Percentiles rank a stretch among this genome's conserved stretches.
Evolutionary conservation across 2,113 vertebrate genomes (phyloP).

Genomic region (Hippocampus abdominalis): DNA sequence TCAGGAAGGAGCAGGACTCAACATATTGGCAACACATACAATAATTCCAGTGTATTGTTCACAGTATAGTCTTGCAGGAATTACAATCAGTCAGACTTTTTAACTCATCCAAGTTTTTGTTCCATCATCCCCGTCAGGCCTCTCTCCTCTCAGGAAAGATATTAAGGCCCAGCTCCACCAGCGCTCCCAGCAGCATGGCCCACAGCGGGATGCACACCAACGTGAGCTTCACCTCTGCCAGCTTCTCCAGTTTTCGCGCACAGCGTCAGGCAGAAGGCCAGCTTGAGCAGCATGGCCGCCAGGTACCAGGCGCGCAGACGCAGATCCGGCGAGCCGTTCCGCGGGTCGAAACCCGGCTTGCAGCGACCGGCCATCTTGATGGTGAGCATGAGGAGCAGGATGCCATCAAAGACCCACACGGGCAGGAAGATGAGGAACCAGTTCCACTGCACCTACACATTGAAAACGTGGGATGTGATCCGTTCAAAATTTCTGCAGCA

Average conservation of each 20-base stretch:
- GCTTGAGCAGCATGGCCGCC: conserved; percentile 86
- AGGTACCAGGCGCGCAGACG: conserved; percentile 91
- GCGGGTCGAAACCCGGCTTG: conserved; percentile 88
- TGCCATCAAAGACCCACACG: conserved; percentile 92
- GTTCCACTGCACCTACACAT: conserved; percentile 81
- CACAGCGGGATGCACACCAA: conserved; percentile 91
- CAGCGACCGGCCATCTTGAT: conserved; percentile 94
- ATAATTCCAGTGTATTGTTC: conserved; percentile 1
- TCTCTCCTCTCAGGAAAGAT: conserved; percentile 87
- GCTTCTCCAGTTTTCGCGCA: conserved; percentile 84
- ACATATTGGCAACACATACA: not conserved
- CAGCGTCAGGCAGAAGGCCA: conserved; percentile 89
- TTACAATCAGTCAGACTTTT: not conserved
- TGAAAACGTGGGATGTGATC: not conserved
- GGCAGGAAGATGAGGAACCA: conserved; percentile 98
- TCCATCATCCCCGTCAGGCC: conserved; percentile 50
- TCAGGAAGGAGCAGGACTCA: not conserved
- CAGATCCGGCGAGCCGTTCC: conserved; percentile 85
- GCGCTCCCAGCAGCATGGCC: conserved; percentile 84
- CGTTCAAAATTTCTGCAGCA: not conserved
- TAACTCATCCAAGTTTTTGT: not conserved
- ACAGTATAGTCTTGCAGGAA: not conserved
- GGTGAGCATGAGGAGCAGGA: conserved; percentile 91
- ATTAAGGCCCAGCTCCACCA: conserved; percentile 87
- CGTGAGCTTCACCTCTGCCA: conserved; percentile 76